phyloP scores from a whole-genome alignment of 2,888 invertebrate genomes.

The Volucella bombylans region DNA sequence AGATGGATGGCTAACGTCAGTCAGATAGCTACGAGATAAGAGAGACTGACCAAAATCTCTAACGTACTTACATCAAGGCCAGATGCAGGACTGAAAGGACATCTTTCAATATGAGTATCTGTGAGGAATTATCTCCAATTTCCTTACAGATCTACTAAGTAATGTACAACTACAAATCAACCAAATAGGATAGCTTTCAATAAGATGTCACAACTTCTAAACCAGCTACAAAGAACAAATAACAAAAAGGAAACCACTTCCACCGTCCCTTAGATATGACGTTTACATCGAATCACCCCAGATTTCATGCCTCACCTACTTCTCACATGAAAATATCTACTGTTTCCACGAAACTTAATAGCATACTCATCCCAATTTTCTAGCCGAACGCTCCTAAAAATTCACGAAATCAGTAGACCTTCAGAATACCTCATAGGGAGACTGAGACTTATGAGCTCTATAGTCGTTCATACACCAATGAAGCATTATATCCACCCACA shows the following conservation, averaged over 20 bases:
- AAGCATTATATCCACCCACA: constrained; percentile 50
- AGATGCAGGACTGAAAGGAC: no score
- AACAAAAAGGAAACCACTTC: background rate
- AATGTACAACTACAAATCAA: background rate
- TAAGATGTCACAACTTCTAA: constrained; percentile 11
- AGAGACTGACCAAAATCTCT: no score
- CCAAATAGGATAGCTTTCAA: background rate
- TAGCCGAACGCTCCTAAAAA: background rate
- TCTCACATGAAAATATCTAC: constrained; percentile 26
- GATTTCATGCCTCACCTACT: constrained; percentile 61
- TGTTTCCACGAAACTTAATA: constrained; percentile 19
- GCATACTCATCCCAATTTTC: constrained; percentile 46
- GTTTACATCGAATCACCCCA: constrained; percentile 56
- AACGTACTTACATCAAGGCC: no score
- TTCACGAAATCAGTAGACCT: background rate
- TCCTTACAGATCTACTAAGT: no score
- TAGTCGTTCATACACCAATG: constrained; percentile 69
- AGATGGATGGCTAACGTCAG: no score
- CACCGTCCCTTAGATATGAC: background rate
- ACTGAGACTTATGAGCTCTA: constrained; percentile 26
- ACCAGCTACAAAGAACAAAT: background rate
- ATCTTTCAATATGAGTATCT: no score
- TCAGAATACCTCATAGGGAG: background rate
- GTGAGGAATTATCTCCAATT: no score
- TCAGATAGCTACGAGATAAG: no score